phyloP scores from a whole-genome alignment of 2,888 invertebrate genomes.

The Drosophila emarginata region DNA sequence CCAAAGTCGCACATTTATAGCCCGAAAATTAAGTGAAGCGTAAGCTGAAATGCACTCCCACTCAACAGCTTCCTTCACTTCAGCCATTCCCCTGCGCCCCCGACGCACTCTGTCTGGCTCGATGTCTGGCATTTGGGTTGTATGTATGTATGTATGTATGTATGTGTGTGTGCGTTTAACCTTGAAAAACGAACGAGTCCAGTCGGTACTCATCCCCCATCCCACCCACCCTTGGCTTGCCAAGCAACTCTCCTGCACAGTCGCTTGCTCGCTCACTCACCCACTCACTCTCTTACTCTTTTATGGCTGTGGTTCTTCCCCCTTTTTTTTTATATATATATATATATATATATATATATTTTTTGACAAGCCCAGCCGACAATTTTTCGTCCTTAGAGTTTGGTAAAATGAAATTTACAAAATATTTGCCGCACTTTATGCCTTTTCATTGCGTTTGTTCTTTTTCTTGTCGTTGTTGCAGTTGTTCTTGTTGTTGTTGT shows the following conservation, averaged over 20 bases:
- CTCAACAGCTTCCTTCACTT: conserved; percentile 45
- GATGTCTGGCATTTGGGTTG: conserved; percentile 68
- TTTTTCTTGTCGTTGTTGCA: conserved; percentile 20
- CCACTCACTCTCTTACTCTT: too few relatives aligned
- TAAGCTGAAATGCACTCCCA: conserved; percentile 79
- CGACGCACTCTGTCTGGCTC: conserved; percentile 71
- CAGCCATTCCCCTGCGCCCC: conserved; percentile 47
- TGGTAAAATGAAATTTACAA: conserved; percentile 74
- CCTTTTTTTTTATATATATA: not conserved
- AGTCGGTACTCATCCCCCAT: conserved; percentile 57
- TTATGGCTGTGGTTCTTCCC: not conserved
- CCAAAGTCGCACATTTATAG: conserved; percentile 62
- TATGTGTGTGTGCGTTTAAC: conserved; percentile 65
- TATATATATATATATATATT: not conserved
- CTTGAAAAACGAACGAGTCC: conserved; percentile 81
- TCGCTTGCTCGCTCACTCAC: not conserved
- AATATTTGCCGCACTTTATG: conserved; percentile 44
- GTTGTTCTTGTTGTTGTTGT: conserved; percentile 27
- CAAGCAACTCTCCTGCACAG: not conserved
- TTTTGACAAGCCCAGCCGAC: conserved; percentile 64
- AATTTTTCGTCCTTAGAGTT: conserved; percentile 66
- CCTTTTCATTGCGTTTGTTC: conserved; percentile 25
- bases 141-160: conserved; percentile 24
- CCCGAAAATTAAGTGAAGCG: conserved; percentile 76
- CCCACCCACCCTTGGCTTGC: not conserved